Conservation (phyloP, 1,140 invertebrate genomes). For the Sycophila sp. region DNA sequence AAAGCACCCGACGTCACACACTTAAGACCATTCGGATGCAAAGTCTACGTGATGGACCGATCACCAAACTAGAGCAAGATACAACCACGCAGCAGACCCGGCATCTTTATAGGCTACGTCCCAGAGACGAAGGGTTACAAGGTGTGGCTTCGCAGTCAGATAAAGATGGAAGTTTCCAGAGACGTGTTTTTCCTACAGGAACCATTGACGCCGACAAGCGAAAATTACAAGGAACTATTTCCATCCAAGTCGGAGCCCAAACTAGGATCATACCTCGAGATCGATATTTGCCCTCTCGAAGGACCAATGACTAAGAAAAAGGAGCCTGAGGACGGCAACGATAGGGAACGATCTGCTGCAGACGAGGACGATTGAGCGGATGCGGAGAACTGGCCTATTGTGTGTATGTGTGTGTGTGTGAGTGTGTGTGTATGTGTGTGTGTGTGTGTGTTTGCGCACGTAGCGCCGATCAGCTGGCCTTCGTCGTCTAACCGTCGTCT, state of each 20-base stretch:
- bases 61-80: conserved; percentile 23
- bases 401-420: no score
- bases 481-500: no score
- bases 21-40: conserved; percentile 33
- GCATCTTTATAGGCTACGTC: conserved; percentile 38
- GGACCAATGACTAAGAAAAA: neutral
- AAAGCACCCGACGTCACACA: conserved; percentile 7
- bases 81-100: conserved; percentile 29
- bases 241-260: neutral
- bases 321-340: neutral
- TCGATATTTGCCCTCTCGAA: neutral
- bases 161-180: conserved; percentile 31
- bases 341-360: neutral
- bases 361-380: neutral
- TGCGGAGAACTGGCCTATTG: no score
- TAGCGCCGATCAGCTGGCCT: no score
- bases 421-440: no score
- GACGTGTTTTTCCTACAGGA: conserved; percentile 36
- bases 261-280: neutral
- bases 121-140: conserved; percentile 36
- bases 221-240: neutral
- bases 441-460: no score
- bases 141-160: conserved; percentile 28
- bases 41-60: conserved; percentile 29
- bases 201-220: neutral